Evolutionary conservation across 2,888 invertebrate genomes (phyloP).

Genomic region (Pterostichus madidus): DNA sequence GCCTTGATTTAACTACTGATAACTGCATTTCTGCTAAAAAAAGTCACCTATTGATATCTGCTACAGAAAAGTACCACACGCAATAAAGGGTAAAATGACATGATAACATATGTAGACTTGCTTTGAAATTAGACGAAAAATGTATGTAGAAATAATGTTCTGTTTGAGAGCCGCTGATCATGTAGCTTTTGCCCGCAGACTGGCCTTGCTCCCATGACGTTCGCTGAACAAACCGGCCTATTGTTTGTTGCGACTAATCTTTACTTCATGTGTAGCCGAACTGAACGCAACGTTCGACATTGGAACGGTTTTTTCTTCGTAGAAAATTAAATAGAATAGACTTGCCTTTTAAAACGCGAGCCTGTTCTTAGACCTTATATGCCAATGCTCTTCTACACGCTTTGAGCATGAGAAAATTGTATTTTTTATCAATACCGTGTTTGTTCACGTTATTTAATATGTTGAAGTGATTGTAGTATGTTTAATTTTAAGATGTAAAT

Average conservation of each 20-base stretch:
- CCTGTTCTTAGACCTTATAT: constrained; percentile 14
- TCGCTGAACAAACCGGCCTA: constrained; percentile 54
- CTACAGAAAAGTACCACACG: too few relatives aligned
- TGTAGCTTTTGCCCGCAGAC: constrained; percentile 5
- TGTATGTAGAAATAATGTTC: not conserved
- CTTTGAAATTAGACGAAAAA: not conserved
- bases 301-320: constrained; percentile 31
- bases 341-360: constrained; percentile 29
- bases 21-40: too few relatives aligned
- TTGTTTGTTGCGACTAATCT: constrained; percentile 53
- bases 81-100: too few relatives aligned
- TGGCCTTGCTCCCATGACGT: constrained; percentile 46
- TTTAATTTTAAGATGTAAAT: not conserved
- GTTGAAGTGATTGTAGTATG: not conserved
- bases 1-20: too few relatives aligned
- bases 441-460: too few relatives aligned
- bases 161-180: constrained; percentile 26
- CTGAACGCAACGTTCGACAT: constrained; percentile 38
- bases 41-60: too few relatives aligned
- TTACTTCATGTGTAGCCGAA: constrained; percentile 44
- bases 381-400: constrained; percentile 12
- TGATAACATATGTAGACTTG: too few relatives aligned
- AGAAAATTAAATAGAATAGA: constrained; percentile 36
- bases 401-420: not conserved
- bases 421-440: constrained; percentile 20